These are phyloP conservation scores for Cephalotes varians DNA, from an alignment of 2,888 invertebrate species.

Conservation along the genomic window DNA sequence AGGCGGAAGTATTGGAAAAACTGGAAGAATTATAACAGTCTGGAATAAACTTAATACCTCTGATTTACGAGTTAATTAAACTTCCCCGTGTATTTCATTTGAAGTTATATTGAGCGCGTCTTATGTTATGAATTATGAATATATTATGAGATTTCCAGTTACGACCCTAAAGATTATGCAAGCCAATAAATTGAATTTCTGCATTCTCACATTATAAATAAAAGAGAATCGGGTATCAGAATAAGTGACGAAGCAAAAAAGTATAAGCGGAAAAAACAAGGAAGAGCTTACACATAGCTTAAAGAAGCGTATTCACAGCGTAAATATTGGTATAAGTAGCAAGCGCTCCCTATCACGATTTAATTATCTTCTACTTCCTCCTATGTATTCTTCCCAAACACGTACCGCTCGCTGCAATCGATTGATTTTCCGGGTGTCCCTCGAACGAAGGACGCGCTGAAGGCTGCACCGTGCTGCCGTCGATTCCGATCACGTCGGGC, in stretches of 20 bases:
- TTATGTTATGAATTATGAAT: neutral
- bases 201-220: neutral
- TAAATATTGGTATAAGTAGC: neutral
- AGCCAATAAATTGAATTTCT: neutral
- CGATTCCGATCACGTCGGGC: constrained; percentile 65
- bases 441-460: constrained; percentile 59
- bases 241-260: neutral
- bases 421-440: constrained; percentile 46
- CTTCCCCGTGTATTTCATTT: neutral
- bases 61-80: neutral
- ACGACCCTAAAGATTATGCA: neutral
- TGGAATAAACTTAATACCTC: neutral
- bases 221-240: neutral
- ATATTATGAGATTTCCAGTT: neutral
- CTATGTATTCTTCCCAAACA: neutral
- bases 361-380: constrained; percentile 1
- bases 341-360: neutral
- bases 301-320: neutral
- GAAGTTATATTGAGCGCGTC: neutral
- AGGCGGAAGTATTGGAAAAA: neutral
- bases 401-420: neutral
- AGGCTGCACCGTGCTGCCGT: constrained; percentile 54
- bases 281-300: neutral
- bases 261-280: too few species aligned
- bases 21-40: neutral